Evolutionary conservation across 2,113 vertebrate species (phyloP).

Genomic region (Lagopus leucura): DNA sequence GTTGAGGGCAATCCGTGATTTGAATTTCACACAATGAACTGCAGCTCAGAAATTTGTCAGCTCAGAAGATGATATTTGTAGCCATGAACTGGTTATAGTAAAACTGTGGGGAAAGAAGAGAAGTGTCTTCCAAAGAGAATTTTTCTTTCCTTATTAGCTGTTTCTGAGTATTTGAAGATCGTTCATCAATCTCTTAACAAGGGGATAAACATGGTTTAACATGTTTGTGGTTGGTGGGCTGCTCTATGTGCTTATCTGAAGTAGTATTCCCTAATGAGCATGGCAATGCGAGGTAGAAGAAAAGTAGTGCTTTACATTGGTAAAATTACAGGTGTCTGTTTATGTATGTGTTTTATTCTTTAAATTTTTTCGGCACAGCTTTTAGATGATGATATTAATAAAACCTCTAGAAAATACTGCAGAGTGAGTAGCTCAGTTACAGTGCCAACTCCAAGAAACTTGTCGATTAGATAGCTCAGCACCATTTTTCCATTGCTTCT

Average conservation of each 20-base stretch:
- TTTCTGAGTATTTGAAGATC: neutral
- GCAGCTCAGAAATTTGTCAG: neutral
- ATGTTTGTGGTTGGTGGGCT: neutral
- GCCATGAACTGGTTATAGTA: neutral
- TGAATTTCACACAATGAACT: neutral
- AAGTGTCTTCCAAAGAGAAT: neutral
- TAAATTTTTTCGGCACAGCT: neutral
- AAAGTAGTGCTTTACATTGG: neutral
- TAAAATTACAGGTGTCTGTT: neutral
- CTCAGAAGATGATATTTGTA: neutral
- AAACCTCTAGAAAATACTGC: neutral
- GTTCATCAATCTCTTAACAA: neutral
- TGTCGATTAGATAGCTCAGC: neutral
- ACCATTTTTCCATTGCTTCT: neutral
- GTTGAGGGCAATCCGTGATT: neutral
- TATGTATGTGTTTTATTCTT: neutral
- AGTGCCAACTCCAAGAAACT: neutral
- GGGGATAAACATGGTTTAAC: neutral
- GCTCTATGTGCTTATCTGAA: neutral
- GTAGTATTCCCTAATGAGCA: neutral
- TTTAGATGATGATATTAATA: neutral
- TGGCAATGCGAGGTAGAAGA: neutral
- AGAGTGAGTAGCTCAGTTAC: neutral
- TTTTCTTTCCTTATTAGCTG: neutral
- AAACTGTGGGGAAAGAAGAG: neutral